Percentiles rank a stretch among this genome's conserved stretches.
phyloP scores from a whole-genome alignment of 2,888 invertebrate genomes.

The Drosophila quinaria region DNA sequence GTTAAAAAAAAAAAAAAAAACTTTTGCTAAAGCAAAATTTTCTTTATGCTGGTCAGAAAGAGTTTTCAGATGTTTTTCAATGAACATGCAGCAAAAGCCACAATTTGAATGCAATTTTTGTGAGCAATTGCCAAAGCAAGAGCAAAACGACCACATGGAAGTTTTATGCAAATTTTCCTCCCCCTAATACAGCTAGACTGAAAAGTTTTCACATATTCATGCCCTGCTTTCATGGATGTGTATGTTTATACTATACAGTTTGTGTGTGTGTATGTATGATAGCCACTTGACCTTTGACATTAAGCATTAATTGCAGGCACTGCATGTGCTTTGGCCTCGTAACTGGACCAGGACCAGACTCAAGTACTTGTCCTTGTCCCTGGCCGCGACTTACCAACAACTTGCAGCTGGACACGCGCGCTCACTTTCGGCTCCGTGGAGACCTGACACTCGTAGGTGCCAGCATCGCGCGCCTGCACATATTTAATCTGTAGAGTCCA shows the following conservation, averaged over 20 bases:
- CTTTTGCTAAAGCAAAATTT: conserved; percentile 54
- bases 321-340: conserved; percentile 18
- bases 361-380: conserved; percentile 29
- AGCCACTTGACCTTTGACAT: conserved; percentile 68
- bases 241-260: background rate
- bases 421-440: conserved; percentile 98
- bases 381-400: conserved; percentile 91
- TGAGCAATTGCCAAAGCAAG: conserved; percentile 72
- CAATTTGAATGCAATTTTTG: conserved; percentile 80
- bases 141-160: conserved; percentile 42
- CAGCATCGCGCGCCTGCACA: conserved; percentile 95
- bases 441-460: conserved; percentile 97
- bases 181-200: background rate
- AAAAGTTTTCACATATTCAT: conserved; percentile 38
- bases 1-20: conserved; percentile 81
- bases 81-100: conserved; percentile 59
- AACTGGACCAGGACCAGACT: conserved; percentile 26
- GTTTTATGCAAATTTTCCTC: conserved; percentile 51
- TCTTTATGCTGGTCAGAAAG: conserved; percentile 60
- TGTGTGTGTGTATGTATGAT: conserved; percentile 4
- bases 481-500: conserved; percentile 97
- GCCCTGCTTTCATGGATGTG: conserved; percentile 8
- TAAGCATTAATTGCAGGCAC: conserved; percentile 54
- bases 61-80: conserved; percentile 45
- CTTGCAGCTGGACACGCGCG: conserved; percentile 95